Conservation (phyloP, 2,113 vertebrate genomes). For the Crotophaga sulcirostris region DNA sequence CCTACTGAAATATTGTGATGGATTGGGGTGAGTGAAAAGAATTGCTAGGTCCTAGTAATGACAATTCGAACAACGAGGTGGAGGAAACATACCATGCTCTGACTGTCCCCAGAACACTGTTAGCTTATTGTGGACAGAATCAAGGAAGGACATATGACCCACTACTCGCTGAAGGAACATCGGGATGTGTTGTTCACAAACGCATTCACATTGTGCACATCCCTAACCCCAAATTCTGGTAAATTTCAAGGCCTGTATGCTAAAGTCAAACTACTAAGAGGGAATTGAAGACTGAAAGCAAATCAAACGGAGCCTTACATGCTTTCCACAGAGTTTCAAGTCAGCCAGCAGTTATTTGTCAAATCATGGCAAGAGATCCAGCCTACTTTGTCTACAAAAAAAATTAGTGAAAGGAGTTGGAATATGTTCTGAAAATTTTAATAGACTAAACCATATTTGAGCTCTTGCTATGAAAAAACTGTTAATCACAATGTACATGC, state of each 20-base stretch:
- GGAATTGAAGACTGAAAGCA: neutral
- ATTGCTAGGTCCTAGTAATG: constrained; percentile 13
- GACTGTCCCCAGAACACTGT: neutral
- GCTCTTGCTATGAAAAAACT: neutral
- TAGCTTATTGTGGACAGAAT: neutral
- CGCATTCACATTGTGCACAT: neutral
- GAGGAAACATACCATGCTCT: neutral
- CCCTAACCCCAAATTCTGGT: neutral
- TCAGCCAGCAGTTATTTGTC: neutral
- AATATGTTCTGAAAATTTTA: neutral
- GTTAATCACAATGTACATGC: neutral
- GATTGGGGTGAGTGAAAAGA: constrained; percentile 9
- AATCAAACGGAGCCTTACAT: neutral
- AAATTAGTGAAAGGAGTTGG: neutral
- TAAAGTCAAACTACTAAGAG: neutral
- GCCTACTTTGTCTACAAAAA: neutral
- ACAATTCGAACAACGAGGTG: neutral
- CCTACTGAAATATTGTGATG: constrained; percentile 32
- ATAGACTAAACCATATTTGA: neutral
- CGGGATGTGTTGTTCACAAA: neutral
- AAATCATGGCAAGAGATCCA: neutral
- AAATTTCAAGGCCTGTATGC: neutral
- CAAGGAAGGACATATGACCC: neutral
- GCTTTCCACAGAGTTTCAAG: neutral
- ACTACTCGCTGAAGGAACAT: neutral